Base-by-base conservation (phyloP, 2,113 vertebrate species). In the Geococcyx californianus region DNA sequence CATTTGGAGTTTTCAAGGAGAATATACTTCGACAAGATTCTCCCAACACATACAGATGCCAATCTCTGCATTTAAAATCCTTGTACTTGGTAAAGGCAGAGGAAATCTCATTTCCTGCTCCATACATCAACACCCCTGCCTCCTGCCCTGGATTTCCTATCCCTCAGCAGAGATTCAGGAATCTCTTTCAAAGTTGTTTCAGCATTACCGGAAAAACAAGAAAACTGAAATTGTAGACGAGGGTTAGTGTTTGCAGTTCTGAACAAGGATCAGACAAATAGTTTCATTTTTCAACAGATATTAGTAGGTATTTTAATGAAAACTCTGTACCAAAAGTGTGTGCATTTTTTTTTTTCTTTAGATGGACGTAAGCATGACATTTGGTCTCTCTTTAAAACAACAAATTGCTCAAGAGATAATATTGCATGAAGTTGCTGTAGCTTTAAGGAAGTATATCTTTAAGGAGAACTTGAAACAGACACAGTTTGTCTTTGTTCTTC, bases 51-150 rank as follows among this genome's bases (percentile, higher is more conserved):
- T 67, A 58, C 13, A 77, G 28, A 85, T 47, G 36, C 9, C 70
- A 88, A 11, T 15, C 18, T 89, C 47, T 77, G 68, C 42, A 67
- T 79, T 87, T 95, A 62, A 91, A 91, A 59, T 55, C 24, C 19
- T 80, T 59, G 63, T n/a, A 44, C 23, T 44, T 4, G 0, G 14
- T 70, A 80, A 94, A 91, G 18, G 64, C 92, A 62, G 84, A 70
- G 28, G 13, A 79, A 91, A 91, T 58, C 45, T 89, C 11, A 87
- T 90, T 89, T 94, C 42, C n/a, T 72, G 16, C 34, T 81, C 33
- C 16, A 38, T 63, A 80, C 17, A 36, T 54, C 42, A 69, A 24
- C 26, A 75, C 15, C 3, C 38, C 55, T 83, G 28, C 56, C 25
- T 77, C 76, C 45, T 84, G 38, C 51, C 28, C 17, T 38, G 16